Evolutionary conservation across 2,113 vertebrate species (phyloP).

Genomic region (Pteropus alecto): DNA sequence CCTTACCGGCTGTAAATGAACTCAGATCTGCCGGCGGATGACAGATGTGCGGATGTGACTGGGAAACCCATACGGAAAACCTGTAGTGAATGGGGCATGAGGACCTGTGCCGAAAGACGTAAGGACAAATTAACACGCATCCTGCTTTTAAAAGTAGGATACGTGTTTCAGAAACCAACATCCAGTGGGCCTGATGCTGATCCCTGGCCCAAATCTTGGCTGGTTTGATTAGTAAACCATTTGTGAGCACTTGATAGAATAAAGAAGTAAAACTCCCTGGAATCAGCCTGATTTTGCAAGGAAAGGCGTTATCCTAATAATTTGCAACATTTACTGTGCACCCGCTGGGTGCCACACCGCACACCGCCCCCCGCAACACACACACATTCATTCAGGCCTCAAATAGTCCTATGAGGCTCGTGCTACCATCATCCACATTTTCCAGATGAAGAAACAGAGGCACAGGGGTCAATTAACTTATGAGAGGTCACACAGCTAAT

Average conservation of each 20-base stretch:
- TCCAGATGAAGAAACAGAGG: not conserved
- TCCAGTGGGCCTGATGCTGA: not conserved
- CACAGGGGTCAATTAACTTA: not conserved
- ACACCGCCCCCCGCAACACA: not conserved
- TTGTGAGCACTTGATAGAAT: not conserved
- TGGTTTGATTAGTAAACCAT: not conserved
- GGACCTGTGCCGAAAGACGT: not conserved
- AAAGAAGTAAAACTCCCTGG: not conserved
- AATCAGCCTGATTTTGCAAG: not conserved
- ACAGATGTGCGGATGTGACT: too few species aligned
- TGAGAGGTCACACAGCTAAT: not conserved
- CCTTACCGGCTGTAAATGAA: not conserved
- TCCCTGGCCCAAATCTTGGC: not conserved
- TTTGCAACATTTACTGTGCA: not conserved
- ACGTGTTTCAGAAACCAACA: not conserved
- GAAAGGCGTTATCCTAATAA: not conserved
- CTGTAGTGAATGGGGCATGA: not conserved
- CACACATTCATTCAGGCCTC: not conserved
- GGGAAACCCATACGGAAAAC: too few species aligned
- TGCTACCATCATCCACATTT: not conserved
- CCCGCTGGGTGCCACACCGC: rapidly evolving
- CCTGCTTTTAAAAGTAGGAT: not conserved
- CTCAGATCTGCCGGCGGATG: not conserved
- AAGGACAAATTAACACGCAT: not conserved
- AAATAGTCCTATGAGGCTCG: not conserved